phyloP scores from a whole-genome alignment of 2,888 invertebrate genomes.

The Gymnocheta viridis region DNA sequence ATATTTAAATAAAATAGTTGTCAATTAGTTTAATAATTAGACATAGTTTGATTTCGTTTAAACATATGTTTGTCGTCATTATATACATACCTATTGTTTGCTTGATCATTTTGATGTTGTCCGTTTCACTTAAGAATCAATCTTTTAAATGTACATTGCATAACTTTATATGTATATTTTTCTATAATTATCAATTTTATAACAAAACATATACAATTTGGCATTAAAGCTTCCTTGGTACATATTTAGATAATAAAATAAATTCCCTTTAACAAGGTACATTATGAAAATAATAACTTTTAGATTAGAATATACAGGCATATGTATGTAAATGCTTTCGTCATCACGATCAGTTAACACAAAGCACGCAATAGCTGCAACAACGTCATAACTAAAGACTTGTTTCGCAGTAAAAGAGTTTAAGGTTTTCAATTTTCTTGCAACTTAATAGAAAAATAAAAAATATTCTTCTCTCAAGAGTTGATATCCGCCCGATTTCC shows the following conservation, averaged over 20 bases:
- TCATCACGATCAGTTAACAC: not conserved
- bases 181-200: too few relatives aligned
- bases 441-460: too few relatives aligned
- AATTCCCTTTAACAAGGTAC: not conserved
- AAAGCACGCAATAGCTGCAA: too few relatives aligned
- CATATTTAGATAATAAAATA: not conserved
- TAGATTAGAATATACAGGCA: too few relatives aligned
- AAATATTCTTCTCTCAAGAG: too few relatives aligned
- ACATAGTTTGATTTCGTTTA: slow-evolving; percentile 21
- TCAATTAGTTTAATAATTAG: slow-evolving; percentile 37
- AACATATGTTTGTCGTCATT: not conserved
- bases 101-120: not conserved
- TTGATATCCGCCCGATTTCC: too few relatives aligned
- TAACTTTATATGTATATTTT: slow-evolving; percentile 27
- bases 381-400: too few relatives aligned
- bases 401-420: too few relatives aligned
- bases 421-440: too few relatives aligned
- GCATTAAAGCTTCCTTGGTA: too few relatives aligned
- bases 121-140: slow-evolving; percentile 17
- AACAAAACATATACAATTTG: not conserved
- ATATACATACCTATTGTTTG: not conserved
- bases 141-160: slow-evolving; percentile 17
- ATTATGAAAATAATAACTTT: not conserved
- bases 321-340: too few relatives aligned
- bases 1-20: slow-evolving; percentile 3